Evolutionary conservation across 2,113 vertebrate species (phyloP), one percentile per base, ranked within the genome.

Genomic region (Clarias gariepinus): DNA sequence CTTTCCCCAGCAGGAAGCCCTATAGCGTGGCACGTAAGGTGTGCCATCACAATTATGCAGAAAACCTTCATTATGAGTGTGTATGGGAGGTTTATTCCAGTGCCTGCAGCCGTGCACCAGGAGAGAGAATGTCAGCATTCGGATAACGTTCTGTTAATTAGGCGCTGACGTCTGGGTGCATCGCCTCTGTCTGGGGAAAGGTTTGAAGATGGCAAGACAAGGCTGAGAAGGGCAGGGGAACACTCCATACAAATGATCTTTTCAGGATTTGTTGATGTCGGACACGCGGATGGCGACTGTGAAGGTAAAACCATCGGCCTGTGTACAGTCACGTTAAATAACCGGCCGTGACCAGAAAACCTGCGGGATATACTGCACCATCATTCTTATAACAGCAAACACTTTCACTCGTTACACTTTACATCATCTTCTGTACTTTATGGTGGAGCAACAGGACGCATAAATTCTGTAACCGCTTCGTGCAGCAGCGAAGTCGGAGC

Each of bases 91-190:
- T 83, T 33, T 71, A 63, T 86, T 28, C 25, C 71, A 18, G 52
- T 25, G 81, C 76, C 81, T 86, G 66, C 58, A 63, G 82, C 55
- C 80, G 47, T 63, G n/a, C 85, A 74, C 53, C 58, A 5, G 64
- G 60, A 69, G 85, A 69, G 85, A 9, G 84, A 86, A 86, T 86
- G 88, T 84, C 85, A 84, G 66, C 19, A 2, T 82, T 89, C 88
- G 66, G 76, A 76, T 87, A 55, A 47, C 71, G 15, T 23, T 58
- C 23, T 12, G 81, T 83, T 89, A 89, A 89, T 87, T 89, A 89
- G 82, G 79, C n/a, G 77, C 57, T 8, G 82, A 66, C 68, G 82
- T 68, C 33, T 87, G 47, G 3, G 47, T 73, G 60, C 74, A 33
- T n/a, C 64, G 13, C 58, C n/a, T 47, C 55, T 64, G n/a, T 64